phyloP scores from a whole-genome alignment of 2,113 vertebrate species.

The Oncorhynchus gorbuscha region DNA sequence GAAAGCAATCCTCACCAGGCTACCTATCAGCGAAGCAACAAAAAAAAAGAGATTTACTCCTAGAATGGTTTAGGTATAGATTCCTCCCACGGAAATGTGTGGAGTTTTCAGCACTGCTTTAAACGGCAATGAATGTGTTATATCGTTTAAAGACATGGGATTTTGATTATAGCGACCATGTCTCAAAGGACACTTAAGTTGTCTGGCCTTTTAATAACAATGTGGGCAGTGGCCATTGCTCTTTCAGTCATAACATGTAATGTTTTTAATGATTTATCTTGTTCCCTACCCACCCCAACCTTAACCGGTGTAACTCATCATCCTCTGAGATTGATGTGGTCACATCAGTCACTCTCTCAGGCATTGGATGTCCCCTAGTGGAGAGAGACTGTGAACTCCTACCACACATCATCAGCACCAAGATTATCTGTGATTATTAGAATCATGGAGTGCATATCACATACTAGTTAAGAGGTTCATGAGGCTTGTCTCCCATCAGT shows the following conservation, averaged over 20 bases:
- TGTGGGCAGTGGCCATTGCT: constrained; percentile 50
- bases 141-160: constrained; percentile 24
- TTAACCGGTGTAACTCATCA: neutral
- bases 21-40: constrained; percentile 39
- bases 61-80: constrained; percentile 42
- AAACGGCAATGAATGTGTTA: constrained; percentile 69
- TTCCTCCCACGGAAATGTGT: constrained; percentile 14
- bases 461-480: neutral
- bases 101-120: constrained; percentile 27
- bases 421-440: neutral
- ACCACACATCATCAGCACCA: neutral
- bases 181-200: constrained; percentile 10
- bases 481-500: neutral
- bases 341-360: constrained; percentile 29
- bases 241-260: constrained; percentile 24
- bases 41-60: constrained; percentile 38
- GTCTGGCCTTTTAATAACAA: constrained; percentile 22
- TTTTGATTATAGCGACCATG: constrained; percentile 17
- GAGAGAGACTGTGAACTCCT: constrained; percentile 27
- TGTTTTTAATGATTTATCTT: constrained; percentile 8
- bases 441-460: neutral
- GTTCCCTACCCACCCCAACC: neutral
- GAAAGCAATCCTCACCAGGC: constrained; percentile 15
- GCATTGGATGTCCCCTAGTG: constrained; percentile 45
- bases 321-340: constrained; percentile 36